Base-by-base conservation (phyloP, 2,113 vertebrate genomes). In the Pimephales promelas region DNA sequence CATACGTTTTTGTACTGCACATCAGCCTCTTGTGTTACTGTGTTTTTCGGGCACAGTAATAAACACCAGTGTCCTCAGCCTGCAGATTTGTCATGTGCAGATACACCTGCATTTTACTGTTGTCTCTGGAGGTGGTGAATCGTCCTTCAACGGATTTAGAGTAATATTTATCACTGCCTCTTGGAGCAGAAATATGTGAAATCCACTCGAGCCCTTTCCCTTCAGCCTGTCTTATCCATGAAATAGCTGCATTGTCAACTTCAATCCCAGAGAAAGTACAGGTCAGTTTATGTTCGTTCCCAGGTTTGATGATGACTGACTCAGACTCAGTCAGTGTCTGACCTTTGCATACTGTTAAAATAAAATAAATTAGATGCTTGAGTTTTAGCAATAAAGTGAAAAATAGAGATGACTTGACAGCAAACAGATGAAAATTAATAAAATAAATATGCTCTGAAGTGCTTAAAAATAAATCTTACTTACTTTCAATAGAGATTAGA, bases 11-110 rank as follows among this genome's bases (percentile, higher is more conserved):
- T 84, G 73, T 62, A 43, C 79, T 43, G 28, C 31, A 54, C 18
- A 10, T 11, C 8, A 22, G 57, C 43, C 24, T 14, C 14, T 47
- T 36, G 18, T 78, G 45, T 24, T 20, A 84, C 61, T 81, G 86
- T 88, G 76, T 0, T 22, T 34, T 0, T 71, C 47, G n/a, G 22
- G 83, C 86, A 85, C 86, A 87, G 79, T 87, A 87, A 81, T 87
- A 87, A n/a, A 81, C 77, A 68, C 75, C 86, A 59, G 83, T 79
- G 75, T 87, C 86, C 31, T 83, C 79, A 31, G 75, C 14, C 64
- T 52, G 73, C 24, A 85, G 34, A n/a, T 57, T 79, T 26, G 43
- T 61, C 59, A 20, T 22, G 28, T 45, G 76, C 26, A 88, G 71
- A 52, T 73, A 73, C 43, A 73, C 70, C 43, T 73, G 64, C 59